Evolutionary conservation across 2,888 invertebrate species (phyloP).

Genomic region (Watsonalla binaria): DNA sequence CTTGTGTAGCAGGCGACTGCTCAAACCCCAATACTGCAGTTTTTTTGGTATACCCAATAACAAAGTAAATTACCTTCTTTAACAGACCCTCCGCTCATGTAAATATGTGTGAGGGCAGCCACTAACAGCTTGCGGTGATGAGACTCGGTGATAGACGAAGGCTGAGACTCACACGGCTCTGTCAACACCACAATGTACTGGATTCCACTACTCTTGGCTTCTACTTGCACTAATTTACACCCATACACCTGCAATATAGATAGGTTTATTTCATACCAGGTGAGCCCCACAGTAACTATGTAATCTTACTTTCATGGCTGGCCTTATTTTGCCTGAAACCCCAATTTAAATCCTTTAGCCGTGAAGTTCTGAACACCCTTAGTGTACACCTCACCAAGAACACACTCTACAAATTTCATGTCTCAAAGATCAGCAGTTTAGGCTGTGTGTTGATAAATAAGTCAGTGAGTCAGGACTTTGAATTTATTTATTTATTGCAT

Average conservation of each 20-base stretch:
- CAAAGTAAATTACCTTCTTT: slow-evolving; percentile 56
- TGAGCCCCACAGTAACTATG: background rate
- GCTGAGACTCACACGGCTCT: slow-evolving; percentile 40
- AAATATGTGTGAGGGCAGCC: slow-evolving; percentile 71
- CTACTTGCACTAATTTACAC: slow-evolving; percentile 62
- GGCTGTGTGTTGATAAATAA: no score
- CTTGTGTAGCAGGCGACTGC: no score
- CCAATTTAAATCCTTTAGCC: no score
- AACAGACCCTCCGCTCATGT: slow-evolving; percentile 69
- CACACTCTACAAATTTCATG: no score
- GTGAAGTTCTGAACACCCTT: no score
- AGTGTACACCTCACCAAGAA: no score
- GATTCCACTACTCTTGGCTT: slow-evolving; percentile 34
- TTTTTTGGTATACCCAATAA: no score
- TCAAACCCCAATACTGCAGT: no score
- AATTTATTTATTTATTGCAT: no score
- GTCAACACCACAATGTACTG: slow-evolving; percentile 51
- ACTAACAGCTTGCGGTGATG: slow-evolving; percentile 54
- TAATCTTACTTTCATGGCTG: background rate
- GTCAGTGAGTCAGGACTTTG: background rate
- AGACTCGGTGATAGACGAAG: slow-evolving; percentile 31
- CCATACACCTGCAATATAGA: slow-evolving; percentile 65
- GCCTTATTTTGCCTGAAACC: background rate
- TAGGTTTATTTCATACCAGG: background rate
- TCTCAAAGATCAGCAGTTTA: no score